These are phyloP conservation scores for Heliconius cydno DNA, from an alignment of 2,888 invertebrate genomes.

Conservation along the genomic window DNA sequence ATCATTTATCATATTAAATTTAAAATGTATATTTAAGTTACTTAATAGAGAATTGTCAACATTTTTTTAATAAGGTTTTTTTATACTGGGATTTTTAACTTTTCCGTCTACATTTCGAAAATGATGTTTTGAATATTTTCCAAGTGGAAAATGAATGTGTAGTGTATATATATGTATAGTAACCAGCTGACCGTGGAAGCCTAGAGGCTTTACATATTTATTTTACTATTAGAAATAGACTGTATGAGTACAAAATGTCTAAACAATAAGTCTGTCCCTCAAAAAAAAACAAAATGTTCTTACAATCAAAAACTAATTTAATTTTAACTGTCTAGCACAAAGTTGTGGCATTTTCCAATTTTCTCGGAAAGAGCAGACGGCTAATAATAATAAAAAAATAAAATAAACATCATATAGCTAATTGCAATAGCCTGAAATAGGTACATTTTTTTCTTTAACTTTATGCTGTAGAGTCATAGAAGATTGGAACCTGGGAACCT, in stretches of 20 bases:
- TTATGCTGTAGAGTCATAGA: too few species aligned
- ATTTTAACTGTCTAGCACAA: not conserved
- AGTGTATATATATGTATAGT: too few species aligned
- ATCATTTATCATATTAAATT: too few species aligned
- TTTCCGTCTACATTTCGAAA: not conserved
- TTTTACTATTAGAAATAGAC: not conserved
- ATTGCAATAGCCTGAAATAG: too few species aligned
- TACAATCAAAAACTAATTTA: constrained; percentile 16
- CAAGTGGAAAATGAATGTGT: not conserved
- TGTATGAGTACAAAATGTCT: not conserved
- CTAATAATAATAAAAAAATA: not conserved
- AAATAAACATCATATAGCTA: not conserved
- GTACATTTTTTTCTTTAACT: too few species aligned
- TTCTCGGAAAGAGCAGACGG: constrained; percentile 18
- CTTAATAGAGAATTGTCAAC: too few species aligned
- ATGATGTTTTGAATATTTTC: not conserved
- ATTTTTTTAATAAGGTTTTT: too few species aligned
- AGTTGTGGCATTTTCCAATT: not conserved
- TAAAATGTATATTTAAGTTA: too few species aligned
- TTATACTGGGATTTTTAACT: too few species aligned
- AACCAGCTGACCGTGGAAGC: not conserved
- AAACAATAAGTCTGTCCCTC: not conserved
- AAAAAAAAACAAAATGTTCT: not conserved
- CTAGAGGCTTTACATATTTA: not conserved
- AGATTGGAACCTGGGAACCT: too few species aligned